A percentile compares a stretch with the other conserved stretches of the same genome.
phyloP scores from a whole-genome alignment of 2,888 invertebrate species.

The Clusia tigrina region DNA sequence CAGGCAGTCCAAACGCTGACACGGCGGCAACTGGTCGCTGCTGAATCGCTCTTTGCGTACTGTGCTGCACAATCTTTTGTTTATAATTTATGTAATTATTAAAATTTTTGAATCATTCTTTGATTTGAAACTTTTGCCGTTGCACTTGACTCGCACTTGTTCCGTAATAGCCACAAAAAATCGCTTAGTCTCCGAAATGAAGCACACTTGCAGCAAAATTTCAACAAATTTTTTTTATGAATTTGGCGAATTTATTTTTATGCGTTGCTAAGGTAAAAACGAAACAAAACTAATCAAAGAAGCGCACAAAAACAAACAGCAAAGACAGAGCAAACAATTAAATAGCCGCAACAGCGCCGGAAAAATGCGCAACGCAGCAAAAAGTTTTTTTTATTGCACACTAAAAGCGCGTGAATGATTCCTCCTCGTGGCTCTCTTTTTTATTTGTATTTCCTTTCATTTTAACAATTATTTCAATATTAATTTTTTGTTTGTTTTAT shows the following conservation, averaged over 20 bases:
- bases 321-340: neutral
- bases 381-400: conserved; percentile 3
- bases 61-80: too few species aligned
- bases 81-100: neutral
- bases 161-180: too few species aligned
- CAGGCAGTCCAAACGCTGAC: too few species aligned
- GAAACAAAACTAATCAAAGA: neutral
- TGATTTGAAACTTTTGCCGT: neutral
- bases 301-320: neutral
- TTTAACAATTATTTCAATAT: neutral
- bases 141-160: too few species aligned
- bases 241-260: conserved; percentile 1
- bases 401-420: neutral
- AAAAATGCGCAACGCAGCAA: neutral
- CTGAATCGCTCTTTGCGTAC: too few species aligned
- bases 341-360: neutral
- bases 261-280: neutral
- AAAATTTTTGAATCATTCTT: neutral
- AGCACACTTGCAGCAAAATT: neutral
- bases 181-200: too few species aligned
- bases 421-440: neutral
- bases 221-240: neutral
- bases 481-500: neutral
- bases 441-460: neutral
- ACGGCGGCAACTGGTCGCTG: too few species aligned